A percentile compares a stretch with the other conserved stretches of the same genome.
Conservation (phyloP, 1,140 invertebrate species). For the Drosophila eugracilis region DNA sequence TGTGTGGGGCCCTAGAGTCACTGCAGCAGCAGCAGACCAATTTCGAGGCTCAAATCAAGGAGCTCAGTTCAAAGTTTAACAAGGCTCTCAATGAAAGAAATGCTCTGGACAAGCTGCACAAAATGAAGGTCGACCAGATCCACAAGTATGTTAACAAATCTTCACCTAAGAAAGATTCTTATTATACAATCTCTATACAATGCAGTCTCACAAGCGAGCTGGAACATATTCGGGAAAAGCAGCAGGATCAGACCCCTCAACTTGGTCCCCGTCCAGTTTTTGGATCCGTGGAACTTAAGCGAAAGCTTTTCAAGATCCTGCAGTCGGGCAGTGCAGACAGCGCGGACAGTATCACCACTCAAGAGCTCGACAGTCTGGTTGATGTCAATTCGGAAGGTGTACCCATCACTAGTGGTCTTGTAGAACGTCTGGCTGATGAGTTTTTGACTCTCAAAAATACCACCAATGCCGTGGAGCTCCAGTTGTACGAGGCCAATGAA, state of each 20-base stretch:
- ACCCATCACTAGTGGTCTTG: slow-evolving; percentile 58
- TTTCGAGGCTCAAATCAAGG: slow-evolving; percentile 71
- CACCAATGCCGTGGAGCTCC: slow-evolving; percentile 76
- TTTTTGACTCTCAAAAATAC: slow-evolving; percentile 73
- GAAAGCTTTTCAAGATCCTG: slow-evolving; percentile 75
- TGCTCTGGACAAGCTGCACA: slow-evolving; percentile 77
- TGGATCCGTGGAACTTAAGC: slow-evolving; percentile 67
- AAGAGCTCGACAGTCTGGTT: slow-evolving; percentile 77
- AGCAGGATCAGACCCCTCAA: slow-evolving; percentile 22
- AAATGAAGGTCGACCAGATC: slow-evolving; percentile 82
- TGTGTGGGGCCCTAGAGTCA: slow-evolving; percentile 57
- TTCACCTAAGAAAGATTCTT: not conserved
- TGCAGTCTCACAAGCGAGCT: slow-evolving; percentile 69
- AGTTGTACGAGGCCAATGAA: slow-evolving; percentile 84
- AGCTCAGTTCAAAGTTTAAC: slow-evolving; percentile 60
- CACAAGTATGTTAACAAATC: slow-evolving; percentile 43
- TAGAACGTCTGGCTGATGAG: slow-evolving; percentile 75
- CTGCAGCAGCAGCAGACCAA: slow-evolving; percentile 61
- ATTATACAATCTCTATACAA: not conserved
- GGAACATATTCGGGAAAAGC: slow-evolving; percentile 70
- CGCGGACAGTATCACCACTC: slow-evolving; percentile 23
- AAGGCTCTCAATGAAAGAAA: slow-evolving; percentile 73
- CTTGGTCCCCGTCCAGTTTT: slow-evolving; percentile 9
- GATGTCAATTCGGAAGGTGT: slow-evolving; percentile 53
- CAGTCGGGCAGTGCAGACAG: slow-evolving; percentile 64